Evolutionary conservation across 2,797 vertebrate genomes (phyloP).

Genomic region (Momotus momota): DNA sequence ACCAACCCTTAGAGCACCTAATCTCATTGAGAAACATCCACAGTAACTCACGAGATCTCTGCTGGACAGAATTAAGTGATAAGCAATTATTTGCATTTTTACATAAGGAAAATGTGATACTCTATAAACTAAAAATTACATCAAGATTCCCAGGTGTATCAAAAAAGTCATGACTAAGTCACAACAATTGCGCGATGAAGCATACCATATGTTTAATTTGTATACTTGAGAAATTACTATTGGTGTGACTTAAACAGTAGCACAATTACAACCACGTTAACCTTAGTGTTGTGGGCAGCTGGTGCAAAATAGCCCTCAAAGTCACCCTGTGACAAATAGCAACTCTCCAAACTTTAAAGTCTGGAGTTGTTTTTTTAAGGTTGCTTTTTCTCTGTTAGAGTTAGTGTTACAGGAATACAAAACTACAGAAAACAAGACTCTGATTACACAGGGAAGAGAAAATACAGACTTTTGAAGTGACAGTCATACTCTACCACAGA

Average conservation of each 20-base stretch:
- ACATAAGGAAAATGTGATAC: background rate
- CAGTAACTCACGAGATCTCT: background rate
- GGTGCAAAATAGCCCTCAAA: background rate
- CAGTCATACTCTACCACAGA: background rate
- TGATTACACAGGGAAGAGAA: background rate
- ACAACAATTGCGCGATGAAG: conserved; percentile 22
- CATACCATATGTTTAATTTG: conserved; percentile 3
- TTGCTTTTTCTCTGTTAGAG: background rate
- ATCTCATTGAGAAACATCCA: background rate
- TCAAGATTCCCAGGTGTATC: conserved; percentile 32
- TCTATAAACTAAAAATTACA: background rate
- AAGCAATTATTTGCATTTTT: background rate
- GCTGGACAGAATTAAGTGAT: background rate
- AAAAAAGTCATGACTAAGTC: conserved; percentile 35
- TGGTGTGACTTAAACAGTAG: background rate
- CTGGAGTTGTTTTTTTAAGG: background rate
- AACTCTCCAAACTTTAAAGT: background rate
- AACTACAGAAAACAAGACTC: background rate
- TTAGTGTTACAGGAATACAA: background rate
- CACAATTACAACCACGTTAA: background rate
- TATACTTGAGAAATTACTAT: background rate
- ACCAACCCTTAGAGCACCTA: background rate
- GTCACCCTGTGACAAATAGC: background rate
- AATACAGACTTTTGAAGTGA: background rate
- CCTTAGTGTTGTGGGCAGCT: background rate